These are phyloP conservation scores for Pollicipes pollicipes DNA, from an alignment of 1,140 invertebrate species.

Conservation along the genomic window DNA sequence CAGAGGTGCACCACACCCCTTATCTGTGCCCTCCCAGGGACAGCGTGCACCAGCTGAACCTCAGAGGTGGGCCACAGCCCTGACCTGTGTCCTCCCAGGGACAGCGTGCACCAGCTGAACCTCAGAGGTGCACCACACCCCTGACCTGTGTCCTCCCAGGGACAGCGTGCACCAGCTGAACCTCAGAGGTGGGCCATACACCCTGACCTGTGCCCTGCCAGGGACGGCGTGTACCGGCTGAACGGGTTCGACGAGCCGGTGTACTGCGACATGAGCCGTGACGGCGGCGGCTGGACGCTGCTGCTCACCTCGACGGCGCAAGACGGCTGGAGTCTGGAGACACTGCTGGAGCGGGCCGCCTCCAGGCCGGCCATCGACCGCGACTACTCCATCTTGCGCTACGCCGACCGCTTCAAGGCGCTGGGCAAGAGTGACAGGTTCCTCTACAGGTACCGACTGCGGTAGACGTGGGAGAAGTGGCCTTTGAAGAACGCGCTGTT, in stretches of 20 bases:
- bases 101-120: neutral
- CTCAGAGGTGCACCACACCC: neutral
- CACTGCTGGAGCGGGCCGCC: neutral
- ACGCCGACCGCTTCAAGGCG: neutral
- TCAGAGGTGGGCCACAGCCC: too few species aligned
- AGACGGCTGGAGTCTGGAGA: neutral
- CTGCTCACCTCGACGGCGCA: neutral
- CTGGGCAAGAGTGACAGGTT: neutral
- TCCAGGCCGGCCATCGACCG: neutral
- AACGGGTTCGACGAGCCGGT: neutral
- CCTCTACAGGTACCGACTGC: neutral
- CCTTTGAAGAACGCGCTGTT: too few species aligned
- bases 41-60: too few species aligned
- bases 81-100: neutral
- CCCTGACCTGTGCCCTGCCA: neutral
- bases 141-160: neutral
- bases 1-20: too few species aligned
- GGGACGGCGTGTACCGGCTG: neutral
- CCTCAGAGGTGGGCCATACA: neutral
- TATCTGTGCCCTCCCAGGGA: too few species aligned
- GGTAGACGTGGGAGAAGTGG: too few species aligned
- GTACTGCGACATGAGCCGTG: neutral
- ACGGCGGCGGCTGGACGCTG: slow-evolving; percentile 1
- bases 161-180: neutral
- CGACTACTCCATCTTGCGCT: neutral